A percentile compares a stretch with the other conserved stretches of the same genome.
Conservation (phyloP, 2,888 invertebrate genomes). For the Gastrophysa polygoni region DNA sequence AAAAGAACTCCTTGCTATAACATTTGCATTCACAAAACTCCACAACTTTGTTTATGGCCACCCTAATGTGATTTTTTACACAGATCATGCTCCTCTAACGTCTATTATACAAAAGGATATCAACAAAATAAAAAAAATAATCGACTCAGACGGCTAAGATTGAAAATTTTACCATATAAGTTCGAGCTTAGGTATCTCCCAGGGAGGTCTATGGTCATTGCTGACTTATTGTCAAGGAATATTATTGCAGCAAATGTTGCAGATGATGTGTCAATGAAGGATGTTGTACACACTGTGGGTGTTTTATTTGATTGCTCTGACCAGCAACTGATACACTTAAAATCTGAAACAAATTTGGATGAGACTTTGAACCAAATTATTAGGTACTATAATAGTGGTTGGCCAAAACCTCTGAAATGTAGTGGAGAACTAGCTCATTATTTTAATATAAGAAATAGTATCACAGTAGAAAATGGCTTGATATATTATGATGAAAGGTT, state of each 20-base stretch:
- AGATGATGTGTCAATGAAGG: background rate
- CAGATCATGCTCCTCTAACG: background rate
- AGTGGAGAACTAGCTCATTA: too few species aligned
- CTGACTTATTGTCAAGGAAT: constrained; percentile 5
- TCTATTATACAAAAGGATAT: constrained; percentile 13
- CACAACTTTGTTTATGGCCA: constrained; percentile 46
- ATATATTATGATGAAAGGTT: too few species aligned
- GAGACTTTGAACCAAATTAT: too few species aligned
- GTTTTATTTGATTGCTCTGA: background rate
- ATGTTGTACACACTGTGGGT: background rate
- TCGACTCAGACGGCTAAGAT: constrained; percentile 14
- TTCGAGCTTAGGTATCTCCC: constrained; percentile 16
- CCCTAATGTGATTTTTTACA: constrained; percentile 19
- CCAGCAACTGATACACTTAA: too few species aligned
- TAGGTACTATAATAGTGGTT: too few species aligned
- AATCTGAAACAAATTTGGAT: too few species aligned
- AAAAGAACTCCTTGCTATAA: constrained; percentile 47
- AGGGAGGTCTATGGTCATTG: constrained; percentile 15
- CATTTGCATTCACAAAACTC: constrained; percentile 45
- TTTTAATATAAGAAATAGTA: too few species aligned
- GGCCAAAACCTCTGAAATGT: too few species aligned
- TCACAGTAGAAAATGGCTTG: too few species aligned
- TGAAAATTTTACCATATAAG: constrained; percentile 13
- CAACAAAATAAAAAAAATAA: constrained; percentile 2
- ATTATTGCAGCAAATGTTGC: too few species aligned